Base-by-base conservation (phyloP, 2,797 vertebrate genomes). In the Ceryle rudis region DNA sequence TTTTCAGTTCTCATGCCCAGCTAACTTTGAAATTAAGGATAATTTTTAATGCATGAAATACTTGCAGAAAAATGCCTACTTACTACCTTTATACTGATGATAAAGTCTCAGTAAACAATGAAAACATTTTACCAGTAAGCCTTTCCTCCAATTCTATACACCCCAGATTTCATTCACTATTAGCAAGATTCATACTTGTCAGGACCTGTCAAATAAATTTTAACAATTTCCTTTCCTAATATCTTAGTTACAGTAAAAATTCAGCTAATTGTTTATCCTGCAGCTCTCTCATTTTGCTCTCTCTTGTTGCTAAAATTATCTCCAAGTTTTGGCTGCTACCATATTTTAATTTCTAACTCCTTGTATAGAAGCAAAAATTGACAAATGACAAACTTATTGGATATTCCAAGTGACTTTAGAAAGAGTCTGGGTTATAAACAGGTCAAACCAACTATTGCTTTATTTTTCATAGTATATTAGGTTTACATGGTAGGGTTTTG, bases 1-100 rank as follows among this genome's bases (percentile, higher is more conserved):
- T 82, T 47, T 95, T 94, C 65, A 69, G 21, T 85, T 85, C 35
- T 58, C 44, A 90, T 51, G 81, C 14, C 17, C 49, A 86, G 44
- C 72, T 84, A 90, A 92, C 46, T 97, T 95, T 93, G 65, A 87
- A 96, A 89, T 85, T 33, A 42, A 91, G 58, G 31, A 52, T 55
- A 44, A 61, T 78, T 94, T 95, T 85, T 87, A 88, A 90, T 77
- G 39, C 8, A 81, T 80, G 94, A 96, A 83, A 70, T 31, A 26
- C 60, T 89, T 85, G 66, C 75, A 93, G 60, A 87, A 87, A 90
- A 92, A 91, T 35, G 10, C 21, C 35, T 89, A 23, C 49, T 87
- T 95, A 81, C 58, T 83, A 8, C 10, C 61, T 81, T 17, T 89
- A n/a, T 42, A 67, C 77, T 51, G 20, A 9, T 55, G 58, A 60